Percentiles rank a stretch among this genome's conserved stretches.
These are phyloP conservation scores for Lissocephala sabroskyi DNA, from an alignment of 2,888 invertebrate species.

Conservation along the genomic window DNA sequence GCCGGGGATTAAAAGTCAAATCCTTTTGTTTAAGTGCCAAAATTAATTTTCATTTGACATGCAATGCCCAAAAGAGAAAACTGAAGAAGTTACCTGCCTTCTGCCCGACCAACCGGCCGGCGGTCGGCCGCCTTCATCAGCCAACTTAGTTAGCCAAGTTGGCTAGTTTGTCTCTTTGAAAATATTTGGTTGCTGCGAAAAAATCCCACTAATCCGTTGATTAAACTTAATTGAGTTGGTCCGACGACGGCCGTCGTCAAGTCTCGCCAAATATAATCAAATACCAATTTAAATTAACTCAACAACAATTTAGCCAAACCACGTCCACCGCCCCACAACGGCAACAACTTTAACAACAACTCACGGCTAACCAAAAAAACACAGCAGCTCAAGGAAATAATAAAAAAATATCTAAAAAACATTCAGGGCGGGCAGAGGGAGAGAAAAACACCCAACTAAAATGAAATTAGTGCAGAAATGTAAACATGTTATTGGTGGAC, in stretches of 20 bases:
- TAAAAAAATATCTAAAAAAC: too few species aligned
- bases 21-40: conserved; percentile 63
- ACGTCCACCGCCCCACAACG: conserved; percentile 16
- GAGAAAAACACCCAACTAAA: too few species aligned
- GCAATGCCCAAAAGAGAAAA: conserved; percentile 45
- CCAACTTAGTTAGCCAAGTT: background rate
- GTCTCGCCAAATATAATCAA: conserved; percentile 60
- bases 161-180: background rate
- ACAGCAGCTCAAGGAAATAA: too few species aligned
- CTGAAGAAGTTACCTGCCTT: background rate
- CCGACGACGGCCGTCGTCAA: conserved; percentile 25
- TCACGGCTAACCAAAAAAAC: background rate
- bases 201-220: conserved; percentile 57
- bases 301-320: conserved; percentile 57
- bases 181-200: conserved; percentile 41
- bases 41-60: conserved; percentile 64
- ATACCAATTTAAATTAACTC: conserved; percentile 65
- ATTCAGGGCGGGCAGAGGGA: too few species aligned
- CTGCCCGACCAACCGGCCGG: background rate
- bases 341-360: background rate
- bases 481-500: conserved; percentile 60
- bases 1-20: conserved; percentile 64
- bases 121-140: conserved; percentile 5
- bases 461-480: conserved; percentile 64
- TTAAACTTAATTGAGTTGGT: conserved; percentile 63